Conservation (phyloP, 2,113 vertebrate genomes). For the Rhizomys pruinosus region DNA sequence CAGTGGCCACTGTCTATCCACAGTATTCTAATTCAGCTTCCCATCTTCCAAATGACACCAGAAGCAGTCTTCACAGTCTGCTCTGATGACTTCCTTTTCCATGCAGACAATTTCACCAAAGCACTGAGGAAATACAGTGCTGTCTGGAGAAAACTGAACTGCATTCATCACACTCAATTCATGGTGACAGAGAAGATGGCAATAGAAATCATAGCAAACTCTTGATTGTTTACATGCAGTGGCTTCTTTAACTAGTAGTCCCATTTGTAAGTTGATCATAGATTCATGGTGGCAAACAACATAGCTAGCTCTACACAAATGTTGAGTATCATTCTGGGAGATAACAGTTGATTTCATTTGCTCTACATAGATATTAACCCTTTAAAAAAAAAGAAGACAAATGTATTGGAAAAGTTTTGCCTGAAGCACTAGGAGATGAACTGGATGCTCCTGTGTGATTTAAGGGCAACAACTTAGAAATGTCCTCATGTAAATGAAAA, state of each 20-base stretch:
- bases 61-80: background rate
- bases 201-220: background rate
- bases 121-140: background rate
- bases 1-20: background rate
- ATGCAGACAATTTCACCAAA: background rate
- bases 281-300: background rate
- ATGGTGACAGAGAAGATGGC: background rate
- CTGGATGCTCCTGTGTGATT: background rate
- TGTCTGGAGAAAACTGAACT: background rate
- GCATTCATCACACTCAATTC: background rate
- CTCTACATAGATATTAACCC: background rate
- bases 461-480: background rate
- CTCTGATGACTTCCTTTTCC: background rate
- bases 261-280: background rate
- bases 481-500: background rate
- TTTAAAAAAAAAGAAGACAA: background rate
- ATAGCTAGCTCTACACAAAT: background rate
- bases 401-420: background rate
- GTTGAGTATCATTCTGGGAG: background rate
- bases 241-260: fast-evolving
- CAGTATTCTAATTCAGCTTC: background rate
- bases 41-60: background rate
- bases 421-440: background rate
- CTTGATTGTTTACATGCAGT: background rate
- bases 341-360: background rate